A percentile compares a stretch with the other conserved stretches of the same genome.
Evolutionary conservation across 1,140 invertebrate species (phyloP).

Genomic region (Plodia interpunctella): DNA sequence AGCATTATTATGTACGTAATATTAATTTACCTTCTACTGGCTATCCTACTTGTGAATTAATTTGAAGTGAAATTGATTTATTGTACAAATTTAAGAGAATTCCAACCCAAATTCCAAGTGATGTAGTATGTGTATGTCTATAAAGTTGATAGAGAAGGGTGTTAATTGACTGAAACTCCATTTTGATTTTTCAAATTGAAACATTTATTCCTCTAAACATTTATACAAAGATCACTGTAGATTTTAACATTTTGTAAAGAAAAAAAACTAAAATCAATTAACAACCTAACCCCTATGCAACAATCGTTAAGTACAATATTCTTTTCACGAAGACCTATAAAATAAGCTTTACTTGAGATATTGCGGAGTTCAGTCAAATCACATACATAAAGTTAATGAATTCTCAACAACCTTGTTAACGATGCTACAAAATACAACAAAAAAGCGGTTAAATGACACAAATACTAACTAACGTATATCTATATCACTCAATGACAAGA

Average conservation of each 20-base stretch:
- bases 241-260: slow-evolving; percentile 67
- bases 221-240: slow-evolving; percentile 67
- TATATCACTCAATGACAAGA: slow-evolving; percentile 64
- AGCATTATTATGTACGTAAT: background rate
- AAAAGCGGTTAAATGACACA: slow-evolving; percentile 24
- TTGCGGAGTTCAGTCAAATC: slow-evolving; percentile 68
- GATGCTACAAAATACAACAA: slow-evolving; percentile 23
- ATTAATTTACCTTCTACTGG: background rate
- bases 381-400: slow-evolving; percentile 30
- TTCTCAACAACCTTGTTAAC: slow-evolving; percentile 26
- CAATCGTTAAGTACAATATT: slow-evolving; percentile 43
- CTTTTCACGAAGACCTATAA: slow-evolving; percentile 28
- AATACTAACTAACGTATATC: slow-evolving; percentile 33
- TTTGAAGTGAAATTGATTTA: background rate
- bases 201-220: slow-evolving; percentile 72
- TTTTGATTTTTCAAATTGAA: slow-evolving; percentile 64
- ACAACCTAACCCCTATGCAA: slow-evolving; percentile 73
- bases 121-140: background rate
- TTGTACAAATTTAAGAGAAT: background rate
- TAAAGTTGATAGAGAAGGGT: slow-evolving; percentile 68
- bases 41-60: background rate
- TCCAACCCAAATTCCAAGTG: background rate
- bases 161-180: slow-evolving; percentile 77
- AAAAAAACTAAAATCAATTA: slow-evolving; percentile 64
- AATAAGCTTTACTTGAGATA: slow-evolving; percentile 45